Percentiles rank a stretch among this genome's conserved stretches.
Evolutionary conservation across 2,113 vertebrate species (phyloP).

Genomic region (Pluvianellus socialis): DNA sequence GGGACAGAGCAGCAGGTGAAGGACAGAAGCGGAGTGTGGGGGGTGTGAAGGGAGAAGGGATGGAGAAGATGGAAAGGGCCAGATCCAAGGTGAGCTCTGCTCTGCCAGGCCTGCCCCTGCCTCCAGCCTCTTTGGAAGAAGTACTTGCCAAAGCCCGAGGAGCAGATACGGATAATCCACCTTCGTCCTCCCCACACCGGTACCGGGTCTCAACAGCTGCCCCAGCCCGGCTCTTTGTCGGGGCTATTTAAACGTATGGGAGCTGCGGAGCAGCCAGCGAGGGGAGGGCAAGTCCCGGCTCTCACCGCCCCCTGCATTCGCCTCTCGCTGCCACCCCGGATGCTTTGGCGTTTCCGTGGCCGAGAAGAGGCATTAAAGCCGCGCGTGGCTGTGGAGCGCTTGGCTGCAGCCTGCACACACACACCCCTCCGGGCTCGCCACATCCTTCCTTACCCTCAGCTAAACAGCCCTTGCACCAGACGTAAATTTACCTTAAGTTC

Average conservation of each 20-base stretch:
- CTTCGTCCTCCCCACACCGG: background rate
- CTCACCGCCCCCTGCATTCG: accelerated
- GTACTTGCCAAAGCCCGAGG: background rate
- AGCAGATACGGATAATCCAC: background rate
- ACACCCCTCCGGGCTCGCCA: background rate
- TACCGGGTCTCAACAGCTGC: background rate
- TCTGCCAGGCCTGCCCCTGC: background rate
- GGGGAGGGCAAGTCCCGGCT: background rate
- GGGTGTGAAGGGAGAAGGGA: background rate
- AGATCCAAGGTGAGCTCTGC: background rate
- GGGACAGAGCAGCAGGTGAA: background rate
- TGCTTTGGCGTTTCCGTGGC: background rate
- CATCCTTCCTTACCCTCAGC: accelerated
- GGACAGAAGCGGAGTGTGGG: background rate
- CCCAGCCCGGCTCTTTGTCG: background rate
- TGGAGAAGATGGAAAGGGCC: background rate
- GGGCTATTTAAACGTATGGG: background rate
- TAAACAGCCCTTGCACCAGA: background rate
- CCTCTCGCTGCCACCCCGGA: background rate
- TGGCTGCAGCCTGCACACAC: background rate
- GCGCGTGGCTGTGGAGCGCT: accelerated
- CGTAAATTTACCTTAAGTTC: background rate
- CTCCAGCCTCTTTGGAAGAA: background rate
- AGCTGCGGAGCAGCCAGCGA: background rate
- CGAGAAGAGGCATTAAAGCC: background rate